Evolutionary conservation across 2,797 vertebrate species (phyloP).

Genomic region (Halcyon leucocephala): DNA sequence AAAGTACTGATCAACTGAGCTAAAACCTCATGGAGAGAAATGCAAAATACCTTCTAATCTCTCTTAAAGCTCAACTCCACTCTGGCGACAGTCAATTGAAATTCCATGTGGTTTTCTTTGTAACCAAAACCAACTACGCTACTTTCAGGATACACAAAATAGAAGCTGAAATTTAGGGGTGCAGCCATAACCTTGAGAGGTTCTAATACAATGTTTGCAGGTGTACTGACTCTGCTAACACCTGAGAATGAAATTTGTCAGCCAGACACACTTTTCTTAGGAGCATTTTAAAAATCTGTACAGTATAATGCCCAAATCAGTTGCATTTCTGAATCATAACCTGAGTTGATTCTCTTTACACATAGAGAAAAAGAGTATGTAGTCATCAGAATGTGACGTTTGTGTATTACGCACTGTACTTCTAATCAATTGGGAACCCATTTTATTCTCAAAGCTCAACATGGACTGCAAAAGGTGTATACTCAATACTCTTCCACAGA

Average conservation of each 20-base stretch:
- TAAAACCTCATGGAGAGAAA: constrained; percentile 43
- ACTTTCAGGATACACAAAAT: not conserved
- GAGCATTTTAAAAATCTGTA: not conserved
- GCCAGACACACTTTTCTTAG: not conserved
- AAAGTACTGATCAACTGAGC: constrained; percentile 59
- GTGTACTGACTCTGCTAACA: not conserved
- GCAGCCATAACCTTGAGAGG: not conserved
- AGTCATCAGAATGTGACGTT: not conserved
- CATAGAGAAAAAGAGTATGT: not conserved
- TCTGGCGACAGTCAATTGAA: not conserved
- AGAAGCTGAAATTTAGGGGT: not conserved
- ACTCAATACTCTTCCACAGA: not conserved
- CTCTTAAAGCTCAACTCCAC: constrained; percentile 14
- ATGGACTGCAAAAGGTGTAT: not conserved
- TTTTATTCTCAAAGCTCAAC: not conserved
- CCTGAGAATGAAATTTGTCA: not conserved
- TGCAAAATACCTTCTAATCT: constrained; percentile 20
- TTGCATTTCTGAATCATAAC: not conserved
- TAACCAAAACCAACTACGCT: not conserved
- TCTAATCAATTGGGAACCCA: not conserved
- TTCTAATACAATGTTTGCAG: not conserved
- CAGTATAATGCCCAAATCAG: not conserved
- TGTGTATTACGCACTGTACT: not conserved
- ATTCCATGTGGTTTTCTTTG: not conserved
- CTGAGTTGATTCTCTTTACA: not conserved